These are phyloP conservation scores for Iselma pallidipennis DNA, from an alignment of 2,888 invertebrate species.

Conservation along the genomic window DNA sequence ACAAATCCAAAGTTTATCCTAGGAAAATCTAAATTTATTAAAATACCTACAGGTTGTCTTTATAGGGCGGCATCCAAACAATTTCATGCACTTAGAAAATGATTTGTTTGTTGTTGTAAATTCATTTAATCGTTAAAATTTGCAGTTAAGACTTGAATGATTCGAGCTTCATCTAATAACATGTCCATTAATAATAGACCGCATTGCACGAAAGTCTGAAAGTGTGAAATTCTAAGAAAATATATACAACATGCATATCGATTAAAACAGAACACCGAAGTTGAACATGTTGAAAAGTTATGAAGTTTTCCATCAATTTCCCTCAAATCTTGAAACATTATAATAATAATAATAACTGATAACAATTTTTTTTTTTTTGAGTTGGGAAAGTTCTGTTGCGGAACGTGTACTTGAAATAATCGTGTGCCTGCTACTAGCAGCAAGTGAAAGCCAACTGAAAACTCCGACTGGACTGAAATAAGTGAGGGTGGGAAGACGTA, in stretches of 20 bases:
- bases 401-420: neutral
- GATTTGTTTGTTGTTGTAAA: neutral
- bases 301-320: neutral
- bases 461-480: slow-evolving; percentile 38
- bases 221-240: slow-evolving; percentile 20
- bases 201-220: slow-evolving; percentile 11
- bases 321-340: neutral
- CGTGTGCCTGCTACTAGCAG: neutral
- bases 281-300: neutral
- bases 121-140: slow-evolving; percentile 6
- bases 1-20: neutral
- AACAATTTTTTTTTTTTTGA: neutral
- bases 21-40: neutral
- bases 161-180: slow-evolving; percentile 16
- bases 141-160: slow-evolving; percentile 7
- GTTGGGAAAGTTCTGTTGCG: neutral
- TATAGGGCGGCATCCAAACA: neutral
- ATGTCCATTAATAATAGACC: slow-evolving; percentile 12
- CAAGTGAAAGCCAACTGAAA: slow-evolving; percentile 38
- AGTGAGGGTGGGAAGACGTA: slow-evolving; percentile 56
- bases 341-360: no score
- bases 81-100: slow-evolving; percentile 3
- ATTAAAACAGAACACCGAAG: no score
- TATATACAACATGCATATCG: slow-evolving; percentile 8
- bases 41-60: neutral